Conservation (phyloP, 2,797 vertebrate species). For the Trachops cirrhosus region DNA sequence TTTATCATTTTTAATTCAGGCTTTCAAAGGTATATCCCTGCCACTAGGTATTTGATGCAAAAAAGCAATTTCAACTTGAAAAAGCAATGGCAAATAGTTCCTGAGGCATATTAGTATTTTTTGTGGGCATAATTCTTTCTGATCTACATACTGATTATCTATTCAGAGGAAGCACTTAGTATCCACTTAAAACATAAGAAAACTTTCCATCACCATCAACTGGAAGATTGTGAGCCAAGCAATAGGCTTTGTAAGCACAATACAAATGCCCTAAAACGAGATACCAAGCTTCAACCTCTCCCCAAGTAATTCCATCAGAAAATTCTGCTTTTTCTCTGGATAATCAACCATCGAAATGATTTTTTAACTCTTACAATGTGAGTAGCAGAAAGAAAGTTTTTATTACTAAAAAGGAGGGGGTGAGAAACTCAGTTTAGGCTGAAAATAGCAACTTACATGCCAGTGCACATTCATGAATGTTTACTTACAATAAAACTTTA, state of each 20-base stretch:
- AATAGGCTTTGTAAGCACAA: neutral
- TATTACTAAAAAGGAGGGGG: neutral
- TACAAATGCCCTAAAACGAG: neutral
- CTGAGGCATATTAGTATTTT: neutral
- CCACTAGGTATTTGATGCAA: neutral
- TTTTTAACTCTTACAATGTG: neutral
- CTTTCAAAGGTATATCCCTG: neutral
- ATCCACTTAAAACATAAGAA: neutral
- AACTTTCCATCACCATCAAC: neutral
- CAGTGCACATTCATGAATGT: neutral
- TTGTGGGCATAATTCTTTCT: neutral
- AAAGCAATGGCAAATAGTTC: neutral
- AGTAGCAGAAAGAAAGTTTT: neutral
- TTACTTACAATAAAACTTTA: neutral
- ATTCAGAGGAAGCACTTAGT: constrained; percentile 40
- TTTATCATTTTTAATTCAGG: constrained; percentile 35
- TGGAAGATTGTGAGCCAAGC: neutral
- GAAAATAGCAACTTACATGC: neutral
- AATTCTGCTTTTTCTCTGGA: neutral
- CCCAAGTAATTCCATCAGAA: neutral
- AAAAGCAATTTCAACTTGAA: neutral
- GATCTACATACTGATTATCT: neutral
- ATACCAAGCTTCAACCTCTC: neutral
- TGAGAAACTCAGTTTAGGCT: neutral
- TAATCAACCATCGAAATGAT: neutral